Evolutionary conservation across 2,113 vertebrate genomes (phyloP), one percentile per base, ranked within the genome.

Genomic region (Sinocyclocheilus anophthalmus): DNA sequence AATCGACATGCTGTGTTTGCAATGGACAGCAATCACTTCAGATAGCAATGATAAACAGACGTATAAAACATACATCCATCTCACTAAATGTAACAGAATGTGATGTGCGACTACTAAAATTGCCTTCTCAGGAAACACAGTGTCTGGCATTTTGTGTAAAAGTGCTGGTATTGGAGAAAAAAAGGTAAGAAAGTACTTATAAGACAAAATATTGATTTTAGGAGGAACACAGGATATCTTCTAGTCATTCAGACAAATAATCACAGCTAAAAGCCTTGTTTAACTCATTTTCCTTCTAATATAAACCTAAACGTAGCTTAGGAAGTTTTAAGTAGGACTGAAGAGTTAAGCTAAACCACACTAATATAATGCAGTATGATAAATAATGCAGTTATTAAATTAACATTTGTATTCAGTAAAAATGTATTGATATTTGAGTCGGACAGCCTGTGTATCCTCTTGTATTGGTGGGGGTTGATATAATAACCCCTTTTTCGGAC

Each of bases 21-120:
- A 88, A 9, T 42, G 90, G 89, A 90, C 87, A 90, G 89, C 89
- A 91, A 90, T 87, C 86, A 85, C 88, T 86, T 85, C 42, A 87
- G 61, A 11, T 70, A 90, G 77, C 26, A 61, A 63, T 55, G 57
- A 50, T 48, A 79, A 78, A 78, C 45, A 24, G 42, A 63, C 8
- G 22, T 63, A 84, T 53, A 82, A 86, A 88, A 88, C 37, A 81
- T 65, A 76, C 69, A 87, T 78, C 61, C 22, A 57, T n/a, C 53
- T 78, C 50, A 79, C 67, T 80, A 77, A 7, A 37, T 67, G 57
- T 59, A 77, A 81, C 72, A 50, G 42, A 42, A n/a, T 73, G n/a
- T 70, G 16, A 75, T 53, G 78, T 83, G 42, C 37, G 1, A 72
- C 30, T 75, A 78, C 73, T 69, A 69, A 84, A 79, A 48, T 61